Evolutionary conservation across 2,113 vertebrate genomes (phyloP), one percentile per base, ranked within the genome.

Genomic region (Cebus imitator): DNA sequence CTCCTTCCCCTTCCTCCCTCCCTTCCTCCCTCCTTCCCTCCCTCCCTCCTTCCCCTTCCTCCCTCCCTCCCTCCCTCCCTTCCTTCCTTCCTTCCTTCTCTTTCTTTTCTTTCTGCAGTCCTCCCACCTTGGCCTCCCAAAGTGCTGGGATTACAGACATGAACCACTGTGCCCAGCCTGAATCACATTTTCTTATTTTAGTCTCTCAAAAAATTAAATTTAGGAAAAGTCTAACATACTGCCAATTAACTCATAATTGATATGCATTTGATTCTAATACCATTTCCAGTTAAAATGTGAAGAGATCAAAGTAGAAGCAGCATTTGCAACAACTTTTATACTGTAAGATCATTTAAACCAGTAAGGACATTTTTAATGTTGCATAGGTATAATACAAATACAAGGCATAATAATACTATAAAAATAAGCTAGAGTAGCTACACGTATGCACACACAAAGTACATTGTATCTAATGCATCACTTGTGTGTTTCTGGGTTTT

Each of bases 211-310:
- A 70, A 30, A 23, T 10, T 57, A 37, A 18, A 64, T 76, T 96
- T 90, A 80, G 40, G 45, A 84, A 93, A 87, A 58, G 48, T 55
- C 43, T 70, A 78, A 9, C 48, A 40, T 73, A 79, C 20, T 50
- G 37, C 73, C 43, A 86, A 40, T 79, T 91, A 76, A 55, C 66
- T 73, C 40, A 87, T 94, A 92, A 94, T 91, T 92, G 50, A 20
- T 64, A 58, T 82, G 18, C 80, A 82, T 79, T 87, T 90, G 80
- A 90, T 84, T 90, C 64, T 55, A 92, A 86, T 95, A 79, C 12
- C 61, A 25, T 96, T 91, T 96, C 83, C 75, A 80, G 61, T 76
- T 87, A 83, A 72, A 88, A 73, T 48, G 66, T 66, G 88, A 96
- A 93, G 64, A 79, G 32, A 80, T 64, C 40, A 89, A 73, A 86